Base-by-base conservation (phyloP, 2,113 vertebrate species). In the Atrichornis clamosus region DNA sequence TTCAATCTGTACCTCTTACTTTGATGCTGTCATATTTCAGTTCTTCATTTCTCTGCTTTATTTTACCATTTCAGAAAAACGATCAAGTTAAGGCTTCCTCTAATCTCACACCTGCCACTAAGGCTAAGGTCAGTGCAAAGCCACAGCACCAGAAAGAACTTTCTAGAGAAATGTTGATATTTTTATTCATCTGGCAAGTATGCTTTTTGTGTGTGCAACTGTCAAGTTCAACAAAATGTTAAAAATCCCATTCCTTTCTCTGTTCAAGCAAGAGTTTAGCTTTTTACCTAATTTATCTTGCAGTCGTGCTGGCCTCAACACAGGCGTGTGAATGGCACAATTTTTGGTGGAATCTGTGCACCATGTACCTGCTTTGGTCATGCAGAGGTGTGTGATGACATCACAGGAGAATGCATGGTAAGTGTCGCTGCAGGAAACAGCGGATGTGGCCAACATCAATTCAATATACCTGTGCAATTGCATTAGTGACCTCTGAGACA, bases 361-460 rank as follows among this genome's bases (percentile, higher is more conserved):
- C 98, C 95, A 0, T 99, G 99, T 60, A 97, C 76, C 0, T 99
- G 99, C 91, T 98, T 98, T 76, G 97, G 98, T 39, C 99, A 99
- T 7, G 95, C 98, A 2, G 97, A 98, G 1, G 78, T 33, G 13
- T 99, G 98, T 49, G 98, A 99, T 87, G 98, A 98, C 72, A 14
- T 98, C 86, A 98, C 98, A 3, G 99, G 98, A 65, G 92, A 97
- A 30, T 99, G 99, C 65, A 75, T 98, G 98, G 98, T 99, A 97
- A 98, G 96, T 97, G 63, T 55, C n/a, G 24, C 49, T 59, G 3
- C 30, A 53, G 39, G 22, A 37, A 60, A 53, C 6, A 22, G 27
- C 13, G 56, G 41, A 22, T 10, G 28, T 24, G 39, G 15, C 65
- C 73, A 63, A 32, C 46, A 47, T 64, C 70, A 46, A 12, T 30